Evolutionary conservation across 1,140 invertebrate genomes (phyloP), one percentile per base, ranked within the genome.

Genomic region (Phortica variegata): DNA sequence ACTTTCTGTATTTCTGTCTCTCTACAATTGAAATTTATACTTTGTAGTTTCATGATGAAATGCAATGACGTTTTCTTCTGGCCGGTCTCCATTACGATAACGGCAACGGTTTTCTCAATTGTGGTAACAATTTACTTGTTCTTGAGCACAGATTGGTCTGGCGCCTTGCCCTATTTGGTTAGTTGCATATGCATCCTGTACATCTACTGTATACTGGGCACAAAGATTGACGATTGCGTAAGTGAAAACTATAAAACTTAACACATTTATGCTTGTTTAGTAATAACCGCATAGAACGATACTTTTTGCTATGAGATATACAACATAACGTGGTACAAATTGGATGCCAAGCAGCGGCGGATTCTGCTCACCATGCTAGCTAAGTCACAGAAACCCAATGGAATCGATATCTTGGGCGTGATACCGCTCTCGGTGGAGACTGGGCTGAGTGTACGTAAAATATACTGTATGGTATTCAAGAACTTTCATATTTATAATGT

Each of bases 241-340:
- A 45, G 56, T 51, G 12, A 29, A 29, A 12, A 29, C 6, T 29
- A 6, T 7, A 29, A 29, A 29, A 29, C 6, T 7, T 6, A 7
- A 29, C 12, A 29, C 6, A 12, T 29, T 12, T 29, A 29, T 12
- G 6, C 6, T 29, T 29, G 6, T 29, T 29, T 29, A 29, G 6
- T 29, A 29, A 7, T 29, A 29, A 7, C 26, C 12, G 19, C 16
- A 12, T 40, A 56, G 54, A 56, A 52, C 21, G 36, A 52, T 9
- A 13, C 47, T 6, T 32, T 63, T 31, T 51, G 36, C 29, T 46
- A 54, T 10, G 49, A 60, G 10, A 49, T 63, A 8, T 63, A 58
- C 38, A 56, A 60, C 12, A 63, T 63, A 13, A 44, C 51, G 2
- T 63, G 52, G n/a, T 63, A 61, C 41, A 21, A 58, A 39, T 37